Evolutionary conservation across 1,140 invertebrate genomes (phyloP).

Genomic region (Nylanderia fulva): DNA sequence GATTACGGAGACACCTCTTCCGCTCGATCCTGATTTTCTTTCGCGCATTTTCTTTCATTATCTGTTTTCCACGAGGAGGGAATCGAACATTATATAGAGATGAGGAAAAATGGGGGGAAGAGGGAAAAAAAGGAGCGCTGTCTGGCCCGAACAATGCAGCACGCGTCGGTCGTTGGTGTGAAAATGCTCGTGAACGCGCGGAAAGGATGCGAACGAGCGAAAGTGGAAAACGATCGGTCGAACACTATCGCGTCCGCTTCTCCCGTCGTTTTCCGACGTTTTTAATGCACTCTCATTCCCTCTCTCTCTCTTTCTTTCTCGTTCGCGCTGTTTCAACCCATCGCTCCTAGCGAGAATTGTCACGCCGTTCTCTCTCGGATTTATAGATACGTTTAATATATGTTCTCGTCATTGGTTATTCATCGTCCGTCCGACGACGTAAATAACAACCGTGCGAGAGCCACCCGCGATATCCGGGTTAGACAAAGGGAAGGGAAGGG

Average conservation of each 20-base stretch:
- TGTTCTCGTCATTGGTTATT: slow-evolving; percentile 75
- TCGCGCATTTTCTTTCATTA: not conserved
- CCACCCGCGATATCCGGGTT: slow-evolving; percentile 67
- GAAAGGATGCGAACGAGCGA: slow-evolving; percentile 38
- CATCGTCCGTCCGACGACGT: slow-evolving; percentile 62
- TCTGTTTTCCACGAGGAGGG: slow-evolving; percentile 4
- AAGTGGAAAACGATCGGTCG: slow-evolving; percentile 51
- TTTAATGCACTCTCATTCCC: slow-evolving; percentile 51
- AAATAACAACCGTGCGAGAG: slow-evolving; percentile 70
- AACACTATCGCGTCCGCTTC: slow-evolving; percentile 47
- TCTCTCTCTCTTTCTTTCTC: not conserved
- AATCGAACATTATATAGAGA: slow-evolving; percentile 27
- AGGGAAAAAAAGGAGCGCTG: slow-evolving; percentile 1
- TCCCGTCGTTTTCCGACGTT: slow-evolving; percentile 35
- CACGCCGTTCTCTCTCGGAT: slow-evolving; percentile 52
- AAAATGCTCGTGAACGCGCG: slow-evolving; percentile 42
- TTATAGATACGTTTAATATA: slow-evolving; percentile 69
- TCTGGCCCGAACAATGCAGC: slow-evolving; percentile 45
- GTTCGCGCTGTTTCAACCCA: not conserved
- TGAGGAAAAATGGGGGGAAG: slow-evolving; percentile 23
- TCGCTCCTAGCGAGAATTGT: slow-evolving; percentile 65
- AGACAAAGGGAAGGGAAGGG: slow-evolving; percentile 59
- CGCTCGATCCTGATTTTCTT: not conserved
- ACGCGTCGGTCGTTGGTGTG: slow-evolving; percentile 25
- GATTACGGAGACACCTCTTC: not conserved